These are phyloP conservation scores for Phyllotreta cruciferae DNA, from an alignment of 2,888 invertebrate species.

Conservation along the genomic window DNA sequence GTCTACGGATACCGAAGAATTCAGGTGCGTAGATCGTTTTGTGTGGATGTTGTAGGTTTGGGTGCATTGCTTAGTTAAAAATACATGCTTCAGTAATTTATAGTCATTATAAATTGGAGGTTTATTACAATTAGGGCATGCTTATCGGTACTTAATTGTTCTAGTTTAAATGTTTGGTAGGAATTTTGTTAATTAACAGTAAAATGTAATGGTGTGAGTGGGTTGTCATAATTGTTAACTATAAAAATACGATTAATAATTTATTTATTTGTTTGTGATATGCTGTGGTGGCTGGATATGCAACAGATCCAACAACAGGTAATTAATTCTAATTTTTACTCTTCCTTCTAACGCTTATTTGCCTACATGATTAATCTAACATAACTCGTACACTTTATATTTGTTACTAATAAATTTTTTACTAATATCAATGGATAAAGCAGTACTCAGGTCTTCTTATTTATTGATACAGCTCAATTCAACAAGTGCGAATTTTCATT, in stretches of 20 bases:
- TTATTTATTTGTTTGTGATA: slow-evolving; percentile 46
- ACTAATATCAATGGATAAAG: not conserved
- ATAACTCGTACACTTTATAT: slow-evolving; percentile 10
- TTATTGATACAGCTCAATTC: slow-evolving; percentile 2
- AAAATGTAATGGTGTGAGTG: no score
- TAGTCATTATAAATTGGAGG: no score
- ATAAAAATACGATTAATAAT: slow-evolving; percentile 31
- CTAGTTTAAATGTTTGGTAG: no score
- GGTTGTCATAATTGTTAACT: no score
- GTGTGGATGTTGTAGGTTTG: no score
- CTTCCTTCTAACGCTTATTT: slow-evolving; percentile 26
- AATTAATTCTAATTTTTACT: slow-evolving; percentile 39
- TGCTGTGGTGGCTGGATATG: slow-evolving; percentile 46
- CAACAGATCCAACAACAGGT: slow-evolving; percentile 55
- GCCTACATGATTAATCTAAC: slow-evolving; percentile 15
- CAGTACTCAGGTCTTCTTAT: slow-evolving; percentile 11
- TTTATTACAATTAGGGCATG: no score
- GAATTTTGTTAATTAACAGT: no score
- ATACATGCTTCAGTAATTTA: no score
- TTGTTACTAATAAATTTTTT: slow-evolving; percentile 17
- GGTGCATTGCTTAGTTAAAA: slow-evolving; percentile 10
- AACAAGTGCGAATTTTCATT: slow-evolving; percentile 12
- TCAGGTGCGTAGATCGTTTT: slow-evolving; percentile 65
- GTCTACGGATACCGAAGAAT: slow-evolving; percentile 76
- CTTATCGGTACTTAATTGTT: no score